These are phyloP conservation scores for Nomada hirtipes DNA, from an alignment of 2,888 invertebrate genomes.

Conservation along the genomic window DNA sequence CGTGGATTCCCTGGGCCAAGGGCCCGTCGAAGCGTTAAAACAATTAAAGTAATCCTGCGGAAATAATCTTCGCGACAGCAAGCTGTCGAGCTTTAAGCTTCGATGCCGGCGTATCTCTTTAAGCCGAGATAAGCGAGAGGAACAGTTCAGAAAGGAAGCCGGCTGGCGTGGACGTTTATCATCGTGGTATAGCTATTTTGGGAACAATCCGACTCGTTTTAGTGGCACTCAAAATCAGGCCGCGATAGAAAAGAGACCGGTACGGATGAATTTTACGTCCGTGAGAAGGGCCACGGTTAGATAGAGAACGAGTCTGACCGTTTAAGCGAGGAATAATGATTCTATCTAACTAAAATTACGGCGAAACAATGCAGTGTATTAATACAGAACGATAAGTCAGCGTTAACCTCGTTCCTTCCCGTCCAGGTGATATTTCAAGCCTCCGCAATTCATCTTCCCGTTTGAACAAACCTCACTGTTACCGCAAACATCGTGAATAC, in stretches of 20 bases:
- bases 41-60: constrained; percentile 58
- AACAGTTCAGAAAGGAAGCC: constrained; percentile 45
- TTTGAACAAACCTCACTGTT: not conserved
- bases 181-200: constrained; percentile 60
- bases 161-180: constrained; percentile 52
- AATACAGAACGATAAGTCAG: constrained; percentile 49
- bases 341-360: constrained; percentile 56
- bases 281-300: not conserved
- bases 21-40: constrained; percentile 41
- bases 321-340: constrained; percentile 55
- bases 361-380: constrained; percentile 33
- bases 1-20: not conserved
- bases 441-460: constrained; percentile 30
- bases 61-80: constrained; percentile 54
- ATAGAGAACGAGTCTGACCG: constrained; percentile 25
- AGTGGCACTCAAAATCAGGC: constrained; percentile 59
- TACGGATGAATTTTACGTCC: not conserved
- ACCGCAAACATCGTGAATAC: constrained; percentile 27
- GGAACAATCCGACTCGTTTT: constrained; percentile 59
- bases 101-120: constrained; percentile 56
- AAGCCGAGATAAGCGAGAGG: constrained; percentile 57
- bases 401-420: constrained; percentile 46
- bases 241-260: constrained; percentile 29
- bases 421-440: constrained; percentile 29
- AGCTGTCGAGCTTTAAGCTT: constrained; percentile 44